phyloP scores from a whole-genome alignment of 2,888 invertebrate genomes.

The Pristionchus japonicus region DNA sequence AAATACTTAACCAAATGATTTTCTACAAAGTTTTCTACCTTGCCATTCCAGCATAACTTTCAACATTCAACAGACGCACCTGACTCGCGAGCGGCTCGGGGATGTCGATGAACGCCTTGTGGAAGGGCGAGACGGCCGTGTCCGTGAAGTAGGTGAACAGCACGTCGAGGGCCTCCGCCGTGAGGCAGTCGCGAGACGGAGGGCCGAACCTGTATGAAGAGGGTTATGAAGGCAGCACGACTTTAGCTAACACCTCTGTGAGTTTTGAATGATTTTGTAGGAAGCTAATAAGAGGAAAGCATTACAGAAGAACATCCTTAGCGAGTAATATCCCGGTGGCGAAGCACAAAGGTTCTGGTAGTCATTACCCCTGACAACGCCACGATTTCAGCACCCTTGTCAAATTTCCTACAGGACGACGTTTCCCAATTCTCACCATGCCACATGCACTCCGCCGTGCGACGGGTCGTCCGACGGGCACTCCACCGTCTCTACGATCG shows the following conservation, averaged over 20 bases:
- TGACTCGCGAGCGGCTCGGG: slow-evolving; percentile 67
- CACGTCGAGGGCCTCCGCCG: slow-evolving; percentile 56
- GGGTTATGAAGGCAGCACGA: no score
- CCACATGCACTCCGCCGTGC: slow-evolving; percentile 66
- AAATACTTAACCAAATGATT: no score
- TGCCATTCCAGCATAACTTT: background rate
- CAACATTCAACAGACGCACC: slow-evolving; percentile 35
- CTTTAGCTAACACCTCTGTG: no score
- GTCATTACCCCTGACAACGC: no score
- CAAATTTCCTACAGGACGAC: background rate
- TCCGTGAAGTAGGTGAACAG: slow-evolving; percentile 81
- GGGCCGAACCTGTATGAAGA: slow-evolving; percentile 10
- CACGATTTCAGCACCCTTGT: background rate
- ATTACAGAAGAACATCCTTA: no score
- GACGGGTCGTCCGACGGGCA: slow-evolving; percentile 71
- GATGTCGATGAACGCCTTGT: slow-evolving; percentile 75
- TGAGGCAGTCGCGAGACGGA: slow-evolving; percentile 25
- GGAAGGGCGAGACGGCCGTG: slow-evolving; percentile 88
- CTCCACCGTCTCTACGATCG: slow-evolving; percentile 54
- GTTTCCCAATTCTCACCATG: slow-evolving; percentile 67
- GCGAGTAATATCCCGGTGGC: no score
- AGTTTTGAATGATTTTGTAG: no score
- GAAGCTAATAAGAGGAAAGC: no score
- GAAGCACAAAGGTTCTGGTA: no score
- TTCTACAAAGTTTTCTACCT: background rate